Conservation (phyloP, 2,888 invertebrate genomes). For the Acleris sparsana region DNA sequence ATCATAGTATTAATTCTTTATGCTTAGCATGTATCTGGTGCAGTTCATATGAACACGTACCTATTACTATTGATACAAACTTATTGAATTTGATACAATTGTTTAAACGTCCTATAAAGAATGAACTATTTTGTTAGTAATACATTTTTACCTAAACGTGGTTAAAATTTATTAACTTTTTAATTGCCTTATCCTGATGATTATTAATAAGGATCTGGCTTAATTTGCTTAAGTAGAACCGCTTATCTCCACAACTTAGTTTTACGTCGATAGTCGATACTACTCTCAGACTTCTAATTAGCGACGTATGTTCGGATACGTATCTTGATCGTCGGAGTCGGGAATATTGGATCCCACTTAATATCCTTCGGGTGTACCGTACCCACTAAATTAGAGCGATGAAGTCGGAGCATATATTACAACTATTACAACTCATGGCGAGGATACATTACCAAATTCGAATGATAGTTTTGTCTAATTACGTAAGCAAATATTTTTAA, state of each 20-base stretch:
- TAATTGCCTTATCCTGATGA: no score
- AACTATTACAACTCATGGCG: slow-evolving; percentile 13
- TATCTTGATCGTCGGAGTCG: slow-evolving; percentile 17
- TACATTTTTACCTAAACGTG: no score
- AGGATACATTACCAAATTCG: slow-evolving; percentile 22
- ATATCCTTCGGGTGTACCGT: slow-evolving; percentile 15
- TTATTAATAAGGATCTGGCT: no score
- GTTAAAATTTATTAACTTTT: no score
- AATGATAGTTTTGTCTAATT: slow-evolving; percentile 1
- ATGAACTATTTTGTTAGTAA: no score
- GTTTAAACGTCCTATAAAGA: no score
- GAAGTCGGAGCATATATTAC: slow-evolving; percentile 29
- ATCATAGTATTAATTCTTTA: no score
- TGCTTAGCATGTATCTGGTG: no score
- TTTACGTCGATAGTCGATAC: slow-evolving; percentile 19
- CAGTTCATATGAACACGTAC: no score
- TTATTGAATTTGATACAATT: no score
- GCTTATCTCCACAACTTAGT: not conserved
- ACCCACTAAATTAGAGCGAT: slow-evolving; percentile 21
- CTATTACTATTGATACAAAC: no score
- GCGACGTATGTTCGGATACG: slow-evolving; percentile 4
- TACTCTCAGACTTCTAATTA: slow-evolving; percentile 14
- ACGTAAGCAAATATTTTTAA: no score
- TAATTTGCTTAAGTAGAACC: not conserved
- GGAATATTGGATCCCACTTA: slow-evolving; percentile 26